Conservation (phyloP, 2,888 invertebrate species). For the Metalampra italica region DNA sequence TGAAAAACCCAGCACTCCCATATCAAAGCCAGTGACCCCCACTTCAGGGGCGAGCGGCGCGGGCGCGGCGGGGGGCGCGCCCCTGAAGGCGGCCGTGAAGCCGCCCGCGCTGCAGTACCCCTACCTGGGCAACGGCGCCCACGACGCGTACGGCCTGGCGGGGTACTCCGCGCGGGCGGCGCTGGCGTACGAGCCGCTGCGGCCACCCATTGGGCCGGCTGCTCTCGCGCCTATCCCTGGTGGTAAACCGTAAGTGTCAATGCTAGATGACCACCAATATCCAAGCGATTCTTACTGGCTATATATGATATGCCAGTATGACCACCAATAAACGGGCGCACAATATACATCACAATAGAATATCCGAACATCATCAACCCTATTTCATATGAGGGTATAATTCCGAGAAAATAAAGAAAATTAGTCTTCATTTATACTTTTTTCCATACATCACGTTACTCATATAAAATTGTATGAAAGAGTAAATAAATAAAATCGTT, state of each 20-base stretch:
- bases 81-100: slow-evolving; percentile 76
- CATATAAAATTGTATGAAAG: too few species aligned
- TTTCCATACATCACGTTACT: too few species aligned
- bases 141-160: slow-evolving; percentile 70
- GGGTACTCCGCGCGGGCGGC: slow-evolving; percentile 74
- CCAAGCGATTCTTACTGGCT: background rate
- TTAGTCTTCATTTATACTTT: too few species aligned
- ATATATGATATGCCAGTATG: too few species aligned
- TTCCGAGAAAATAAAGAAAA: too few species aligned
- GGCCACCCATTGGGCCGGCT: slow-evolving; percentile 73
- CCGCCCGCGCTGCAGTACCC: slow-evolving; percentile 82
- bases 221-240: slow-evolving; percentile 85
- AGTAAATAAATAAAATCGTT: too few species aligned
- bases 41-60: slow-evolving; percentile 82
- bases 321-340: too few species aligned
- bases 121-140: slow-evolving; percentile 74
- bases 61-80: slow-evolving; percentile 78
- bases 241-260: slow-evolving; percentile 89
- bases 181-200: slow-evolving; percentile 68
- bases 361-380: too few species aligned
- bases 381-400: too few species aligned
- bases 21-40: slow-evolving; percentile 93
- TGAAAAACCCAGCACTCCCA: slow-evolving; percentile 94
- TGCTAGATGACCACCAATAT: slow-evolving; percentile 1
- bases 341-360: too few species aligned